Evolutionary conservation across 2,797 vertebrate genomes (phyloP).

Genomic region (Orientallactaga sibirica): DNA sequence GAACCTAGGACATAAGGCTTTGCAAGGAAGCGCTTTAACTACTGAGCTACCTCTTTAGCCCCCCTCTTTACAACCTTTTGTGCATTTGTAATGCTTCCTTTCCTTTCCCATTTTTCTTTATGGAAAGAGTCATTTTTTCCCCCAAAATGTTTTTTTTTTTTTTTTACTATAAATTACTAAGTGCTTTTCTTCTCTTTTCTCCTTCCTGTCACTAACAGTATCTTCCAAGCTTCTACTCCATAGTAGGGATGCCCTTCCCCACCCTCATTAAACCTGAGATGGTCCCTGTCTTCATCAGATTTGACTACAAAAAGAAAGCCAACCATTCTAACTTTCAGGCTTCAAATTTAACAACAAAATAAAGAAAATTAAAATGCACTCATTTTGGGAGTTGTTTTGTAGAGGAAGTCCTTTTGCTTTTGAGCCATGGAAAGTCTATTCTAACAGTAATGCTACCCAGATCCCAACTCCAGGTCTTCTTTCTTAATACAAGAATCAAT

Average conservation of each 20-base stretch:
- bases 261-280: neutral
- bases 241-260: neutral
- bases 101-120: conserved; percentile 35
- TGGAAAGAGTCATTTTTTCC: neutral
- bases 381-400: neutral
- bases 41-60: too few relatives aligned
- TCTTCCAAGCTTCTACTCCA: conserved; percentile 4
- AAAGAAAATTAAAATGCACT: neutral
- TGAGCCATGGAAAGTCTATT: conserved; percentile 3
- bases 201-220: neutral
- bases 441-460: neutral
- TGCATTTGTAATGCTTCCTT: neutral
- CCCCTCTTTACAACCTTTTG: neutral
- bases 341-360: neutral
- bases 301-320: neutral
- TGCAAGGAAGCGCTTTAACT: too few relatives aligned
- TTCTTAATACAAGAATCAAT: neutral
- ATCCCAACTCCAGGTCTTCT: neutral
- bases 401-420: conserved; percentile 20
- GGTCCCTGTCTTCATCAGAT: neutral
- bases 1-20: too few relatives aligned
- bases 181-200: neutral
- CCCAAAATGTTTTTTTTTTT: neutral
- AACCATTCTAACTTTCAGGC: neutral
- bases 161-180: neutral